A percentile compares a stretch with the other conserved stretches of the same genome.
phyloP scores from a whole-genome alignment of 37 sponge, comb jelly and placozoan species.

The Ephydatia muelleri region DNA sequence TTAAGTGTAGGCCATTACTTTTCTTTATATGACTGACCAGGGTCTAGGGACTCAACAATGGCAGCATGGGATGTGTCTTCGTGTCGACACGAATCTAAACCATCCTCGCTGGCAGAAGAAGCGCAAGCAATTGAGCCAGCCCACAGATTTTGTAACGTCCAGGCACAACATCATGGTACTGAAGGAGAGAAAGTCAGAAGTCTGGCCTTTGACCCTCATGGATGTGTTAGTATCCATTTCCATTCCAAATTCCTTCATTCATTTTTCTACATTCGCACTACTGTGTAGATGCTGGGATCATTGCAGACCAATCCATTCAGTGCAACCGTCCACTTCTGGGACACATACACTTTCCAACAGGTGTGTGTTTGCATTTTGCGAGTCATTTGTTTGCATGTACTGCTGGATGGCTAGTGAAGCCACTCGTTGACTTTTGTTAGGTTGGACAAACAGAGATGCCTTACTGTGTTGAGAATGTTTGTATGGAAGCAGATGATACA shows the following conservation, averaged over 20 bases:
- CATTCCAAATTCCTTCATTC: background rate
- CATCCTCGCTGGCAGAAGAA: constrained; percentile 47
- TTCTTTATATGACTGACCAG: constrained; percentile 8
- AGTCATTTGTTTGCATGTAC: too few relatives aligned
- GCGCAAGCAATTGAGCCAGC: constrained; percentile 49
- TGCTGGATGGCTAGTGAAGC: background rate
- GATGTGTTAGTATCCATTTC: constrained; percentile 26
- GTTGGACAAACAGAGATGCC: constrained; percentile 20
- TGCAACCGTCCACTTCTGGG: constrained; percentile 76
- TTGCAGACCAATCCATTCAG: constrained; percentile 61
- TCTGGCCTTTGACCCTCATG: constrained; percentile 39
- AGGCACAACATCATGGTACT: background rate
- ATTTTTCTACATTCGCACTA: background rate
- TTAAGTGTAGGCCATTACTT: background rate
- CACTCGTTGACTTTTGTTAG: background rate
- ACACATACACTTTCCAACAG: constrained; percentile 59
- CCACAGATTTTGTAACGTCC: constrained; percentile 44
- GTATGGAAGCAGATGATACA: constrained; percentile 54
- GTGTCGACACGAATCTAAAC: background rate
- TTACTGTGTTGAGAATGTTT: constrained; percentile 76
- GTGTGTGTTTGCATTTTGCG: too few relatives aligned
- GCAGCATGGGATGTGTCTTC: constrained; percentile 52
- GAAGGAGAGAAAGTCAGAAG: constrained; percentile 61
- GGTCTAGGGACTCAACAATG: constrained; percentile 81
- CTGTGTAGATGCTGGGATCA: constrained; percentile 52